Evolutionary conservation across 2,888 invertebrate genomes (phyloP).

Genomic region (Tubiluchus corallicola): DNA sequence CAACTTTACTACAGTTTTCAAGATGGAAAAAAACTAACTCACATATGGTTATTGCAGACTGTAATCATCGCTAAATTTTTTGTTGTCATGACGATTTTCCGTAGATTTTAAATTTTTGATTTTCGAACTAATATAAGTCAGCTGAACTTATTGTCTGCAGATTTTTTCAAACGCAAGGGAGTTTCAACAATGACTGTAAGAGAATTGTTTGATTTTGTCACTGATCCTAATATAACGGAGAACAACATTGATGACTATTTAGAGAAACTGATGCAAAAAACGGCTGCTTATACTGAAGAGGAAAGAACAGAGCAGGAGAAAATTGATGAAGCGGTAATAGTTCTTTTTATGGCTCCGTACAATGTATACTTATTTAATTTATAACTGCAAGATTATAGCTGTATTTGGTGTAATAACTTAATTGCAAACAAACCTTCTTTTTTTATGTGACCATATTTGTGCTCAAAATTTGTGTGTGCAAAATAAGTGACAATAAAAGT

Average conservation of each 20-base stretch:
- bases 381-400: neutral
- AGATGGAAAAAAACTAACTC: too few species aligned
- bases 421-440: too few species aligned
- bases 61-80: too few species aligned
- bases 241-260: slow-evolving; percentile 59
- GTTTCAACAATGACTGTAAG: slow-evolving; percentile 80
- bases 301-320: slow-evolving; percentile 48
- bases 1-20: too few species aligned
- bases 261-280: slow-evolving; percentile 48
- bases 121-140: too few species aligned
- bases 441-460: too few species aligned
- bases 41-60: too few species aligned
- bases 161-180: slow-evolving; percentile 70
- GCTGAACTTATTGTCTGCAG: too few species aligned
- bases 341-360: slow-evolving; percentile 10
- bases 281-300: slow-evolving; percentile 38
- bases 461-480: too few species aligned
- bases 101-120: too few species aligned
- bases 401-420: slow-evolving; percentile 8
- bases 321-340: slow-evolving; percentile 52
- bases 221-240: slow-evolving; percentile 65
- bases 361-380: neutral
- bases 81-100: too few species aligned
- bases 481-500: too few species aligned
- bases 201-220: slow-evolving; percentile 86